A percentile compares a stretch with the other conserved stretches of the same genome.
phyloP scores from a whole-genome alignment of 2,797 vertebrate genomes.

The Steatocranus sp. region DNA sequence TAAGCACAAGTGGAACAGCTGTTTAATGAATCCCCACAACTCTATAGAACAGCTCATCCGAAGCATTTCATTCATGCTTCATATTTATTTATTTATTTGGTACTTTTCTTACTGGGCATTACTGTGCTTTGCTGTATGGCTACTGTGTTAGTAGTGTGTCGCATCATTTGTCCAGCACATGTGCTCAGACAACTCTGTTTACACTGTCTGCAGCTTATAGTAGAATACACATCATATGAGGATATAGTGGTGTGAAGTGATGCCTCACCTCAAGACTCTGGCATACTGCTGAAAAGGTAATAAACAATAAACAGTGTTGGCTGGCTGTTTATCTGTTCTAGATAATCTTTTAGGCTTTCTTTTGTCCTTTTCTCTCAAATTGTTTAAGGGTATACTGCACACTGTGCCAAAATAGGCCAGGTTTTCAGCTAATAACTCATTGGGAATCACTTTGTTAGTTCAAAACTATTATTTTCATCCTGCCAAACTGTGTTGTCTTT shows the following conservation, averaged over 20 bases:
- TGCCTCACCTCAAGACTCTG: neutral
- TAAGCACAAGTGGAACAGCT: neutral
- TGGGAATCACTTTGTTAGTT: neutral
- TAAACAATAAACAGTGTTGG: accelerated
- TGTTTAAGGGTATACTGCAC: neutral
- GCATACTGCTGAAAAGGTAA: neutral
- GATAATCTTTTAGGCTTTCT: neutral
- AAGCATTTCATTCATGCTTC: neutral
- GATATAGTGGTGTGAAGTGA: neutral
- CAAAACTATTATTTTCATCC: neutral
- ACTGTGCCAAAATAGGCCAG: neutral
- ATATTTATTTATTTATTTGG: neutral
- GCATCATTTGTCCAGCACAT: neutral
- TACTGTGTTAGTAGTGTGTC: neutral
- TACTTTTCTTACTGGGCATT: neutral
- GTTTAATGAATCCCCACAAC: neutral
- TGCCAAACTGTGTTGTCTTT: neutral
- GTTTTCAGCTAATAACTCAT: neutral
- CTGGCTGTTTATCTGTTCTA: neutral
- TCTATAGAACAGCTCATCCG: neutral
- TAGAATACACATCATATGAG: accelerated
- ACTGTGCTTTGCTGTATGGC: neutral
- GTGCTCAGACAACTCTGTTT: neutral
- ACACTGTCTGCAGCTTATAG: neutral
- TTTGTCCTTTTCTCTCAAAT: neutral